Percentiles rank a stretch among this genome's conserved stretches.
Conservation (phyloP, 2,797 vertebrate species). For the Miichthys miiuy region DNA sequence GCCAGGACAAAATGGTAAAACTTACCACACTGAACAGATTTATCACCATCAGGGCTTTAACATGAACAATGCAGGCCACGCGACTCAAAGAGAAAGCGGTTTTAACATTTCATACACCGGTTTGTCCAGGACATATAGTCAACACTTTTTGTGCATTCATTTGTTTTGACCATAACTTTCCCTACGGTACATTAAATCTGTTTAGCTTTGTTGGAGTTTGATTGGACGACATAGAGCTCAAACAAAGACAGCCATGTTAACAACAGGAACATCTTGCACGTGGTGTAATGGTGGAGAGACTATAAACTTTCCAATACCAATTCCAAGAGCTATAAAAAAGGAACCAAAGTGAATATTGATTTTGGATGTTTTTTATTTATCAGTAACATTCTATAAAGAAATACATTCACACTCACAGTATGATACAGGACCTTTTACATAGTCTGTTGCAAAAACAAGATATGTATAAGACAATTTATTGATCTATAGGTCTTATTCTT, state of each 20-base stretch:
- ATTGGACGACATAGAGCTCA: conserved; percentile 7
- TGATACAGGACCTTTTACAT: conserved; percentile 80
- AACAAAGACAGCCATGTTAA: conserved; percentile 81
- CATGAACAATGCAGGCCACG: not conserved
- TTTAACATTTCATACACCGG: not conserved
- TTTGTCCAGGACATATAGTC: not conserved
- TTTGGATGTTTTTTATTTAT: conserved; percentile 84
- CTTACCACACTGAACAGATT: not conserved
- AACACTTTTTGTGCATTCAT: not conserved
- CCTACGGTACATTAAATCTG: no score
- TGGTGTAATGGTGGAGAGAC: conserved; percentile 70
- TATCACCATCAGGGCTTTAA: not conserved
- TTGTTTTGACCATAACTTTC: conserved; percentile 4
- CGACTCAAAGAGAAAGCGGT: not conserved
- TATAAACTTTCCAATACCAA: conserved; percentile 13
- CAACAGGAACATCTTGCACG: conserved; percentile 81
- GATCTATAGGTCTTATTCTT: conserved; percentile 59
- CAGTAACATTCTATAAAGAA: conserved; percentile 86
- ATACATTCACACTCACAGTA: conserved; percentile 84
- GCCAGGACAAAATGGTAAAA: not conserved
- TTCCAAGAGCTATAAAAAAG: conserved; percentile 62
- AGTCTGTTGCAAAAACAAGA: conserved; percentile 79
- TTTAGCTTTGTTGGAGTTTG: not conserved
- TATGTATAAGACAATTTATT: conserved; percentile 71
- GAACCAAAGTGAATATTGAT: conserved; percentile 74